Base-by-base conservation (phyloP, 2,797 vertebrate species). In the Crypturellus tataupa region DNA sequence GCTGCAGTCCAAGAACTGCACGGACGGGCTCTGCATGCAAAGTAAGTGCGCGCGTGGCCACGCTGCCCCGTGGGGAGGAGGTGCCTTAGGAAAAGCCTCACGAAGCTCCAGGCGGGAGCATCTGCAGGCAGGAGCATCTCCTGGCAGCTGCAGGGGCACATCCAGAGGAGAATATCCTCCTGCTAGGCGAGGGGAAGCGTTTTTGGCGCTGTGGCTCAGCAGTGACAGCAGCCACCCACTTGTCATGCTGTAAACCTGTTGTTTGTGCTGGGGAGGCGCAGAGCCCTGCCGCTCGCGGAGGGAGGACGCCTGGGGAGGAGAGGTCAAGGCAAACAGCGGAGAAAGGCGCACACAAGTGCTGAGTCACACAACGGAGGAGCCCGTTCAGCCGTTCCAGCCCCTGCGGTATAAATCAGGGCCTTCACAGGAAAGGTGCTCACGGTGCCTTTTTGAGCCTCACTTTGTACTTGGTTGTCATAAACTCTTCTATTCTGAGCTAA, bases 1-100 rank as follows among this genome's bases (percentile, higher is more conserved):
- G 89, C 98, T 99, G 79, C 99, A 99, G 97, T 99, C 99, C 97
- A 99, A 99, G 98, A 99, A 99, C 98, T 99, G 99, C 97, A 99
- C 99, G 0, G 99, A 99, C 24, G 99, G 99, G 78, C 98, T 99
- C 87, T 99, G 99, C 97, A 99, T 99, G 99, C 99, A 99, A 98
- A 99, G 99, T 99, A 98, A 99, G 99, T 98, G 96, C 92, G 87
- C 63, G 47, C 46, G 42, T 27, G 44, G 62, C 76, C 63, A 86
- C 44, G 53, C 37, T 62, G 63, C 3, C 2, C 44, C 56, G 25
- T 40, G 60, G 76, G 42, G 31, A 25, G 19, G 12, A 25, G 19
- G 12, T 24, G 3, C 9, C 31, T 4, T 1, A 13, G 14, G 21
- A 9, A 72, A 84, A 64, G 17, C 6, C 40, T 58, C 23, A 33